Evolutionary conservation across 2,797 vertebrate species (phyloP).

Genomic region (Clarias laeviceps): DNA sequence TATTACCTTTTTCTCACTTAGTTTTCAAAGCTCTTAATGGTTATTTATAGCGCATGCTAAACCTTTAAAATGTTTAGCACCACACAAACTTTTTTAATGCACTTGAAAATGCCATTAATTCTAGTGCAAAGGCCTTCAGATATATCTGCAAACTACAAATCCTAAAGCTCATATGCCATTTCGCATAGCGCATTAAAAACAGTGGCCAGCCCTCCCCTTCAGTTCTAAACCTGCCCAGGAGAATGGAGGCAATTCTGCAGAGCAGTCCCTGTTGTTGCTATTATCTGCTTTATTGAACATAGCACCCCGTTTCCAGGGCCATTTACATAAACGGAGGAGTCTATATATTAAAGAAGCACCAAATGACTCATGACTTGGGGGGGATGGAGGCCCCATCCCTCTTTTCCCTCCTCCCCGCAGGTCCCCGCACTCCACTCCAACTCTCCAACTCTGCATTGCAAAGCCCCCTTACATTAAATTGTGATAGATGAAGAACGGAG

Average conservation of each 20-base stretch:
- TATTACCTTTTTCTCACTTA: background rate
- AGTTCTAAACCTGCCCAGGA: slow-evolving; percentile 45
- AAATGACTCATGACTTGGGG: slow-evolving; percentile 89
- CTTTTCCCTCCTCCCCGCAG: slow-evolving; percentile 36
- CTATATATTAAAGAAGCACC: slow-evolving; percentile 88
- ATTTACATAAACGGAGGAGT: slow-evolving; percentile 85
- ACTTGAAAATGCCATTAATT: slow-evolving; percentile 19
- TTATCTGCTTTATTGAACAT: slow-evolving; percentile 77
- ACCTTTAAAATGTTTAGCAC: slow-evolving; percentile 13
- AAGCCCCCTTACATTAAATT: slow-evolving; percentile 99
- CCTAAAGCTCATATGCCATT: slow-evolving; percentile 13
- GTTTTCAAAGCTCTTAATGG: background rate
- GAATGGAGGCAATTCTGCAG: slow-evolving; percentile 60
- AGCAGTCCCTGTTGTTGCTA: slow-evolving; percentile 68
- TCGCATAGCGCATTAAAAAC: slow-evolving; percentile 19
- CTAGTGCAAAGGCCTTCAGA: slow-evolving; percentile 2
- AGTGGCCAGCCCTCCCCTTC: slow-evolving; percentile 37
- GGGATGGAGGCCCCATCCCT: slow-evolving; percentile 61
- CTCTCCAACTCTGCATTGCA: slow-evolving; percentile 92
- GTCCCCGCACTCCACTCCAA: slow-evolving; percentile 64
- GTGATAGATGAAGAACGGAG: slow-evolving; percentile 99
- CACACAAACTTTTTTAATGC: slow-evolving; percentile 11
- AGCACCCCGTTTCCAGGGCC: slow-evolving; percentile 76
- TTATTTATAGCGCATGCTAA: slow-evolving; percentile 16
- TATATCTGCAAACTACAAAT: slow-evolving; percentile 7